phyloP scores from a whole-genome alignment of 2,888 invertebrate genomes.

The Thymelicus lineola region DNA sequence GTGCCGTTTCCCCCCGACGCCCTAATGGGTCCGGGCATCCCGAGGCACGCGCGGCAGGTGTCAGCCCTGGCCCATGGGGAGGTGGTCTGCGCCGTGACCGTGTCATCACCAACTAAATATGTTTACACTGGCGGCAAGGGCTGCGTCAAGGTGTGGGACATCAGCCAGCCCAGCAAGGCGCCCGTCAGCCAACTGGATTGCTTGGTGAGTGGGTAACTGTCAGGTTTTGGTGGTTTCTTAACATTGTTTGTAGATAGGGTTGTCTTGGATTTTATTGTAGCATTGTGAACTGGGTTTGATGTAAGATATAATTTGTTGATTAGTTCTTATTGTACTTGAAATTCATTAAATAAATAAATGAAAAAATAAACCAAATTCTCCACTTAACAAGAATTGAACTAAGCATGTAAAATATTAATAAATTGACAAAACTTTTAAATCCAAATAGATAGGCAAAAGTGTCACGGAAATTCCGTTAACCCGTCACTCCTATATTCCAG shows the following conservation, averaged over 20 bases:
- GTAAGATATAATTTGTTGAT: too few species aligned
- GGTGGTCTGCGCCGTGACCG: slow-evolving; percentile 98
- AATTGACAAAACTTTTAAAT: too few species aligned
- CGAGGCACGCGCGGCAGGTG: slow-evolving; percentile 93
- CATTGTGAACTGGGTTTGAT: neutral
- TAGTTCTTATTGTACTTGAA: too few species aligned
- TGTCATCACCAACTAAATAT: slow-evolving; percentile 96
- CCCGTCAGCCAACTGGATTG: slow-evolving; percentile 97
- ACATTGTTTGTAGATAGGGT: neutral
- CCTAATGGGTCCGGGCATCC: slow-evolving; percentile 96
- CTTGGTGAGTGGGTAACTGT: slow-evolving; percentile 88
- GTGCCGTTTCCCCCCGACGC: slow-evolving; percentile 98
- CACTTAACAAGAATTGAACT: too few species aligned
- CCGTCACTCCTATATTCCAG: slow-evolving; percentile 64
- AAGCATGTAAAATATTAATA: too few species aligned
- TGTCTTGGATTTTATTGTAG: too few species aligned
- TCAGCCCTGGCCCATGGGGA: slow-evolving; percentile 97
- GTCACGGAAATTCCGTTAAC: neutral
- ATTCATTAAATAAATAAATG: too few species aligned
- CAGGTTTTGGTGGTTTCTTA: slow-evolving; percentile 43
- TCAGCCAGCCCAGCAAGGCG: slow-evolving; percentile 94
- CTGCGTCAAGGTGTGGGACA: slow-evolving; percentile 99
- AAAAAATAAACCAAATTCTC: too few species aligned
- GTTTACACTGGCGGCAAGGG: slow-evolving; percentile 99
- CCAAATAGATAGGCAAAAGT: too few species aligned